Percentiles rank a stretch among this genome's conserved stretches.
phyloP scores from a whole-genome alignment of 1,140 invertebrate genomes.

The Pemphigus obesinymphae region DNA sequence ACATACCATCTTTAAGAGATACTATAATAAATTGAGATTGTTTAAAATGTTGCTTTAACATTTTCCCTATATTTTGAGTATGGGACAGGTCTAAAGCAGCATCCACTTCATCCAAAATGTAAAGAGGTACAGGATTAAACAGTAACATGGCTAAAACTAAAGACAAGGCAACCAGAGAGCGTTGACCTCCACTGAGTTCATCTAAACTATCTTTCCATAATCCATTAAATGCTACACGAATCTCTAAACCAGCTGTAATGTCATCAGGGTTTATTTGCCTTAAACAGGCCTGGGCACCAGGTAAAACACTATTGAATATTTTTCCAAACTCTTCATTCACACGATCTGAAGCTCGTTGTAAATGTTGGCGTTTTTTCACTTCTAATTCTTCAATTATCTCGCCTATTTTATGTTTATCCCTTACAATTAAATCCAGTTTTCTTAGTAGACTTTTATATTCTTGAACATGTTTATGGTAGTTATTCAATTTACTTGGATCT shows the following conservation, averaged over 20 bases:
- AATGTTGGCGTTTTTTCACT: slow-evolving; percentile 77
- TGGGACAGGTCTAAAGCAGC: slow-evolving; percentile 96
- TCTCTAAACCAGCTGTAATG: slow-evolving; percentile 83
- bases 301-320: slow-evolving; percentile 88
- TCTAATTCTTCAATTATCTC: slow-evolving; percentile 83
- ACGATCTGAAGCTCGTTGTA: slow-evolving; percentile 73
- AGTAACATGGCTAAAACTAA: slow-evolving; percentile 92
- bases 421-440: slow-evolving; percentile 7
- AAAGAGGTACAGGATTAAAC: slow-evolving; percentile 96
- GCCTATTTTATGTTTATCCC: slow-evolving; percentile 75
- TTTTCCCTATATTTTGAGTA: slow-evolving; percentile 96
- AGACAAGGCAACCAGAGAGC: slow-evolving; percentile 93
- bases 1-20: slow-evolving; percentile 98
- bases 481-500: slow-evolving; percentile 33
- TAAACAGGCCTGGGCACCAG: slow-evolving; percentile 82
- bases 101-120: slow-evolving; percentile 98
- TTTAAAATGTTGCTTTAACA: slow-evolving; percentile 91
- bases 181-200: slow-evolving; percentile 94
- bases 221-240: slow-evolving; percentile 81
- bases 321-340: slow-evolving; percentile 91
- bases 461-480: slow-evolving; percentile 28
- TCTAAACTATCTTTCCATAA: slow-evolving; percentile 94
- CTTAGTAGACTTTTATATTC: not conserved
- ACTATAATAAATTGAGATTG: slow-evolving; percentile 98
- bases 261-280: slow-evolving; percentile 68